A percentile compares a stretch with the other conserved stretches of the same genome.
phyloP scores from a whole-genome alignment of 2,888 invertebrate species.

The Thereva unica region DNA sequence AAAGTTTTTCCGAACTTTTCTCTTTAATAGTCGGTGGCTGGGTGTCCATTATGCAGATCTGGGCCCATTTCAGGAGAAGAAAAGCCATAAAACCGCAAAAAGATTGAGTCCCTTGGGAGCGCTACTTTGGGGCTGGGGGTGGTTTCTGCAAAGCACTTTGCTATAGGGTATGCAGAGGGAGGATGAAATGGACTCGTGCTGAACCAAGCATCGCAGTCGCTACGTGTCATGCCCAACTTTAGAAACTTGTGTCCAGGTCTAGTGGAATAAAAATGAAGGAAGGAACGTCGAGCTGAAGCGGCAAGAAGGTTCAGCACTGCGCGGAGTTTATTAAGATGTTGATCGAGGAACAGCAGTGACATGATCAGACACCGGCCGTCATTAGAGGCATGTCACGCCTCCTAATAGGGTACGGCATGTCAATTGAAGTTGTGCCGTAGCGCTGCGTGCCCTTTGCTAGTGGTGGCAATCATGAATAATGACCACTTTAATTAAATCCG shows the following conservation, averaged over 20 bases:
- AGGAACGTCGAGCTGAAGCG: neutral
- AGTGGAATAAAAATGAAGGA: neutral
- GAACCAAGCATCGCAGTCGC: neutral
- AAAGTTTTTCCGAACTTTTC: too few relatives aligned
- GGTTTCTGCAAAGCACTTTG: slow-evolving; percentile 8
- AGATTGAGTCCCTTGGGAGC: slow-evolving; percentile 12
- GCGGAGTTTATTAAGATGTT: slow-evolving; percentile 5
- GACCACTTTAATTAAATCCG: too few relatives aligned
- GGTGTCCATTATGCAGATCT: too few relatives aligned
- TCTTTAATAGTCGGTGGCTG: too few relatives aligned
- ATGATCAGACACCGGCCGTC: slow-evolving; percentile 2
- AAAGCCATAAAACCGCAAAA: slow-evolving; percentile 11
- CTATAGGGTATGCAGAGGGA: neutral
- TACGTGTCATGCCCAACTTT: slow-evolving; percentile 23
- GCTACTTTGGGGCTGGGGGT: neutral
- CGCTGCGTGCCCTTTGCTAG: neutral
- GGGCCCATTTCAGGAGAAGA: neutral
- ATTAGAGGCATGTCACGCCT: slow-evolving; percentile 5
- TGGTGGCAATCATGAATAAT: neutral
- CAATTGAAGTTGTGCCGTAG: neutral
- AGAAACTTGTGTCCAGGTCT: slow-evolving; percentile 11
- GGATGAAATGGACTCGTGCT: neutral
- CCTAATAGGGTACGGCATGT: slow-evolving; percentile 1
- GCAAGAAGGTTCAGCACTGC: neutral
- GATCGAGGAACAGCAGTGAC: neutral